A percentile compares a stretch with the other conserved stretches of the same genome.
Conservation (phyloP, 2,113 vertebrate genomes). For the Fregetta grallaria region DNA sequence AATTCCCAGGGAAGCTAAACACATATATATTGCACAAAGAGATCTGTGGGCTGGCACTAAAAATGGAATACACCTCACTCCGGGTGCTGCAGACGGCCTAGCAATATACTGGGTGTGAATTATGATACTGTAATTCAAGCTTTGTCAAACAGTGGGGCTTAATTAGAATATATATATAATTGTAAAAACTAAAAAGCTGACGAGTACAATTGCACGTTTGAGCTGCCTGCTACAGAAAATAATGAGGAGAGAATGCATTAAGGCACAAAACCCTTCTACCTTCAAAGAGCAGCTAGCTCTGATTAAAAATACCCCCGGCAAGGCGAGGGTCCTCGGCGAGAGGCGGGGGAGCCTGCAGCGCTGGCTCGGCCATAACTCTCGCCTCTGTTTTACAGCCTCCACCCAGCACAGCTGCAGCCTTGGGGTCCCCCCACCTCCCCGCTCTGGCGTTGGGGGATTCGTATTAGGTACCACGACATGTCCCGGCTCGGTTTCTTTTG, state of each 20-base stretch:
- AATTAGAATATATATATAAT: slow-evolving; percentile 74
- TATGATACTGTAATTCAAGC: slow-evolving; percentile 63
- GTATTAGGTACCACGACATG: accelerated
- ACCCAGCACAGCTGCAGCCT: not conserved
- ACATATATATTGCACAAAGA: slow-evolving; percentile 28
- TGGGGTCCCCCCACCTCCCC: not conserved
- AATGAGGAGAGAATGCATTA: slow-evolving; percentile 56
- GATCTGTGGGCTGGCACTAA: slow-evolving; percentile 15
- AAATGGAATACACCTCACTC: slow-evolving; percentile 32
- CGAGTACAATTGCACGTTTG: slow-evolving; percentile 51
- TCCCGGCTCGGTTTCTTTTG: not conserved
- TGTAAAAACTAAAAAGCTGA: slow-evolving; percentile 48
- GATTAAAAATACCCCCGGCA: slow-evolving; percentile 2
- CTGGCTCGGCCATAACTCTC: not conserved
- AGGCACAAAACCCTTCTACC: slow-evolving; percentile 26
- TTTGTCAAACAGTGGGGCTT: slow-evolving; percentile 69
- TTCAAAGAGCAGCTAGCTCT: slow-evolving; percentile 46
- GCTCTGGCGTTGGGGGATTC: not conserved
- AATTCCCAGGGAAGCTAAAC: slow-evolving; percentile 32
- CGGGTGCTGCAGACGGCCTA: slow-evolving; percentile 8
- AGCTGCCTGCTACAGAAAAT: slow-evolving; percentile 65
- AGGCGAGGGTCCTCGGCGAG: not conserved
- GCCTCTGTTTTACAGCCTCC: not conserved
- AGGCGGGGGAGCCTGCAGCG: not conserved
- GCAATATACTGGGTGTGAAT: slow-evolving; percentile 50